Evolutionary conservation across 2,113 vertebrate species (phyloP), one percentile per base, ranked within the genome.

Genomic region (Antigone vipio): DNA sequence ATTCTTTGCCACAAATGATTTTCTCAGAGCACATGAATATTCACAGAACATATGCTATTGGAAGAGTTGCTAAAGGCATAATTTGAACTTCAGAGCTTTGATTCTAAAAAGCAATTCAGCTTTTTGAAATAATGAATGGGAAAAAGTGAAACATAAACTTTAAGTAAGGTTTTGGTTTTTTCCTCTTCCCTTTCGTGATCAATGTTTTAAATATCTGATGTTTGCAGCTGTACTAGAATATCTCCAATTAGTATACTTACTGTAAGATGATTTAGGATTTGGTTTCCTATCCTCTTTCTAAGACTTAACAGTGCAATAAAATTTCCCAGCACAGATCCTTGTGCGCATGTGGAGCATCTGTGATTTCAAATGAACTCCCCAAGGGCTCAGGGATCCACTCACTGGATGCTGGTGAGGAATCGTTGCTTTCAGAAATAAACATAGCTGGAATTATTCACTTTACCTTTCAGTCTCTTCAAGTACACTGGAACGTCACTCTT

Each of bases 401-500:
- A 40, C 44, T 58, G 49, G 30, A 17, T 27, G 16, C 58, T 84
- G 69, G 6, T 7, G 8, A 85, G 69, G 82, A 87, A 83, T 7
- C 2, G 4, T 5, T 83, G 53, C 50, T 86, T 74, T 92, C 77
- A 72, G 75, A 92, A 85, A 78, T 12, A 97, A 82, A 86, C 68
- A 96, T 14, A 92, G 96, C 86, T 92, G 80, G 91, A 97, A 97
- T 75, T 55, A 96, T 96, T 95, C 93, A 98, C 96, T 93, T 97
- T 98, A 99, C 99, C 99, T 99, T 99, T 99, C 93, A 99, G 98
- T 95, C 99, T 98, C 97, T 99, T 99, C 84, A 99, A 99, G 96
- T 99, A 99, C 63, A 99, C 99, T 4, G 99, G 99, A 85, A 99
- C 99, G 1, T 99, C 99, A 85, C 99, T 99, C 97, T 99, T 99